A percentile compares a stretch with the other conserved stretches of the same genome.
These are phyloP conservation scores for Dione vanillae DNA, from an alignment of 2,888 invertebrate species.

Conservation along the genomic window DNA sequence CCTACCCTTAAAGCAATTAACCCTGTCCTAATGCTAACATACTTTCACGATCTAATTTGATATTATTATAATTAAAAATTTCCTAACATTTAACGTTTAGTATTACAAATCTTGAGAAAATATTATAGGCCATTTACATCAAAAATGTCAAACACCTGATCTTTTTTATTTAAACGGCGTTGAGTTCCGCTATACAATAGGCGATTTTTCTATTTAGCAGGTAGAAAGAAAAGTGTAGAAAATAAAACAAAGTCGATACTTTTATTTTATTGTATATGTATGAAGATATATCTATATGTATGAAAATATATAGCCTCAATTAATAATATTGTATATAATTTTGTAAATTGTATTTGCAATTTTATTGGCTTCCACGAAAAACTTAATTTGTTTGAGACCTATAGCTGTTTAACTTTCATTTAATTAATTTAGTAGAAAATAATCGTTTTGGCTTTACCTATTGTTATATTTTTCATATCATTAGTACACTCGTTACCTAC, in stretches of 20 bases:
- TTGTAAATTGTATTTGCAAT: background rate
- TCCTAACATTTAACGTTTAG: background rate
- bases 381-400: background rate
- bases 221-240: no score
- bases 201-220: no score
- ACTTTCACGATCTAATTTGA: slow-evolving; percentile 29
- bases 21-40: slow-evolving; percentile 17
- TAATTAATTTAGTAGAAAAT: background rate
- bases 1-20: slow-evolving; percentile 36
- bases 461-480: no score
- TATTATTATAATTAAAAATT: slow-evolving; percentile 6
- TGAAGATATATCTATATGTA: no score
- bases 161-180: no score
- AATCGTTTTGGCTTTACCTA: background rate
- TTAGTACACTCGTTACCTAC: no score
- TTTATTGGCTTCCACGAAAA: background rate
- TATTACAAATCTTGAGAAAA: background rate
- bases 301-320: no score
- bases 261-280: no score
- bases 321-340: background rate
- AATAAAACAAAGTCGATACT: no score
- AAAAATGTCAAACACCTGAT: no score
- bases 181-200: no score
- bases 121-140: background rate
- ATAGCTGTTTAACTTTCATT: background rate